Conservation (phyloP, 2,113 vertebrate species). For the Oreochromis spilurus region DNA sequence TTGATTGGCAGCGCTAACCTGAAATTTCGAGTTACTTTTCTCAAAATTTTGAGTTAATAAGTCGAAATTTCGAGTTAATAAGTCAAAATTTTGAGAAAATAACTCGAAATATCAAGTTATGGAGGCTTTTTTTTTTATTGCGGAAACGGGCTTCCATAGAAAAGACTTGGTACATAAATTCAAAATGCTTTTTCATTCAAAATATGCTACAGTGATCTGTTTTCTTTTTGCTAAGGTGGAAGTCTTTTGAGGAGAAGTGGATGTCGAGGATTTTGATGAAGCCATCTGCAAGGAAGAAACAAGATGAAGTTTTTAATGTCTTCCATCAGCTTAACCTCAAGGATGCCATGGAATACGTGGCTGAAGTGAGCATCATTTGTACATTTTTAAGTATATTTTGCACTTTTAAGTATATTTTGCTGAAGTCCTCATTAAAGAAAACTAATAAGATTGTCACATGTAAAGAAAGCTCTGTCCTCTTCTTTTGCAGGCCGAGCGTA, state of each 20-base stretch:
- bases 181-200: fast-evolving
- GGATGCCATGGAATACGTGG: conserved; percentile 90
- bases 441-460: background rate
- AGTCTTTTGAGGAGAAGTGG: conserved; percentile 85
- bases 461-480: background rate
- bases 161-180: background rate
- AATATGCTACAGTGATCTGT: background rate
- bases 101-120: conserved; percentile 9
- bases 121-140: too few species aligned
- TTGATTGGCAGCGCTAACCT: too few species aligned
- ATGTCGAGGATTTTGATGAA: conserved; percentile 86
- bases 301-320: conserved; percentile 83
- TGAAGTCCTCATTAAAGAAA: background rate
- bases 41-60: too few species aligned
- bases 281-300: conserved; percentile 81
- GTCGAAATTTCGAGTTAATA: too few species aligned
- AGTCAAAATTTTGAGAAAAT: too few species aligned
- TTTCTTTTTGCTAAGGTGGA: conserved; percentile 76
- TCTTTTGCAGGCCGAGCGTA: conserved; percentile 81
- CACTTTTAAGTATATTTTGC: background rate
- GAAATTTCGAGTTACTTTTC: too few species aligned
- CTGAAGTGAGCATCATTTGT: conserved; percentile 74
- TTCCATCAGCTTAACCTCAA: conserved; percentile 95
- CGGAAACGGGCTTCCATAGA: too few species aligned
- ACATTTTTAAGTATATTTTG: too few species aligned